Evolutionary conservation across 2,888 invertebrate species (phyloP).

Genomic region (Drosophila monieri): DNA sequence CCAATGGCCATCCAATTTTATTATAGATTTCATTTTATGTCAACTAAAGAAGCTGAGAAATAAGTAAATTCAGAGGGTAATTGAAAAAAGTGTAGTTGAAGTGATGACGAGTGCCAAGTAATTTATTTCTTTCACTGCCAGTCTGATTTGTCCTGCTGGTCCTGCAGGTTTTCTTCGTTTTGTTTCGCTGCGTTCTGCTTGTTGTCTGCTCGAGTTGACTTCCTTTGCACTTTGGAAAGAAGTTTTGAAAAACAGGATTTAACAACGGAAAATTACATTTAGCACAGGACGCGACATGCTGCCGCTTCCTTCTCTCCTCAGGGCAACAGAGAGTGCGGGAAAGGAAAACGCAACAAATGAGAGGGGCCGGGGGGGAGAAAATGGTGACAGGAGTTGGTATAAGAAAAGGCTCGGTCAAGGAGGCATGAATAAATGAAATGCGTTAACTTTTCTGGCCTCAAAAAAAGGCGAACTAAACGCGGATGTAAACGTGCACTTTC

Average conservation of each 20-base stretch:
- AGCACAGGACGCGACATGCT: constrained; percentile 62
- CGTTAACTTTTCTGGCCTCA: constrained; percentile 66
- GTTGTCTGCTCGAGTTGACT: constrained; percentile 75
- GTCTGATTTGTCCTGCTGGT: constrained; percentile 23
- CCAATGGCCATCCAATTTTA: neutral
- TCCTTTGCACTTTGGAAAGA: constrained; percentile 76
- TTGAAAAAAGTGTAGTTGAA: constrained; percentile 21
- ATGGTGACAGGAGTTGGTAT: constrained; percentile 9
- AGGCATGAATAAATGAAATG: constrained; percentile 78
- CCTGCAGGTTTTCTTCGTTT: constrained; percentile 14
- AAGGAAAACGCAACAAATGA: constrained; percentile 38
- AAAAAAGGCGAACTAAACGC: constrained; percentile 72
- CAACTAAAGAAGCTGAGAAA: neutral
- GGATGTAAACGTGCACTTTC: constrained; percentile 64
- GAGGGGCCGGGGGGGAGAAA: neutral
- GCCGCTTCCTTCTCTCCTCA: constrained; percentile 32
- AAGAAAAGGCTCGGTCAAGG: constrained; percentile 49
- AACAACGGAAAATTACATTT: constrained; percentile 80
- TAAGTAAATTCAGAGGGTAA: neutral
- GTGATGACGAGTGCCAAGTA: constrained; percentile 36
- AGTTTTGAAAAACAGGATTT: constrained; percentile 79
- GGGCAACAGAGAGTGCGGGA: constrained; percentile 21
- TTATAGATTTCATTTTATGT: constrained; percentile 5
- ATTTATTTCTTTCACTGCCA: constrained; percentile 54
- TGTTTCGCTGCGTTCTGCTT: constrained; percentile 55